A percentile compares a stretch with the other conserved stretches of the same genome.
phyloP scores from a whole-genome alignment of 2,888 invertebrate genomes.

The Oeneis ivallda region DNA sequence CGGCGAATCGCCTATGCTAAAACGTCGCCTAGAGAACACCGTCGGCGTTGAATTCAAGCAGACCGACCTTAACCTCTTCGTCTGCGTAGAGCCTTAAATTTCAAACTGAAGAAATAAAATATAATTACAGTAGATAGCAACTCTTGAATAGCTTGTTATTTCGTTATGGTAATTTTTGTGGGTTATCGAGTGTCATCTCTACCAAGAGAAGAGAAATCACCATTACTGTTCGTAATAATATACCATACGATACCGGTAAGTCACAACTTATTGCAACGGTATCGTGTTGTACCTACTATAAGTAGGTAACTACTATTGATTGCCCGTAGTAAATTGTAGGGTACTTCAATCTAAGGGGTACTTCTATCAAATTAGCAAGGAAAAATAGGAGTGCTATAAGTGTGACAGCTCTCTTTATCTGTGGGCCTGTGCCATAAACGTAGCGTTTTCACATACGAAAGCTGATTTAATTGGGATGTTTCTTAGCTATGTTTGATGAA shows the following conservation, averaged over 20 bases:
- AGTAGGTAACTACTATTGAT: slow-evolving; percentile 5
- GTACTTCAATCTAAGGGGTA: background rate
- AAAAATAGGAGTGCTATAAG: too few relatives aligned
- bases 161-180: slow-evolving; percentile 13
- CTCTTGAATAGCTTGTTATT: background rate
- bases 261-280: background rate
- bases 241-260: background rate
- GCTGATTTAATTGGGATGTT: too few relatives aligned
- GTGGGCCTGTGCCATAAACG: too few relatives aligned
- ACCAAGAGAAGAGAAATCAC: slow-evolving; percentile 4
- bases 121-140: background rate
- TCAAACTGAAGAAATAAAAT: background rate
- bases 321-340: background rate
- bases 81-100: too few relatives aligned
- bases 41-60: too few relatives aligned
- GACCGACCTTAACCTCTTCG: too few relatives aligned
- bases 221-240: background rate
- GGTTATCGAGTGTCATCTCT: slow-evolving; percentile 13
- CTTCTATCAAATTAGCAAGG: background rate
- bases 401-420: too few relatives aligned
- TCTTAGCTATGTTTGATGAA: too few relatives aligned
- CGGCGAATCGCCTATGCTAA: too few relatives aligned
- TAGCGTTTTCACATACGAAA: too few relatives aligned
- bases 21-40: too few relatives aligned
- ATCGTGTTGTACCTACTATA: too few relatives aligned